phyloP scores from a whole-genome alignment of 2,888 invertebrate species.

The Boloria euphrosyne region DNA sequence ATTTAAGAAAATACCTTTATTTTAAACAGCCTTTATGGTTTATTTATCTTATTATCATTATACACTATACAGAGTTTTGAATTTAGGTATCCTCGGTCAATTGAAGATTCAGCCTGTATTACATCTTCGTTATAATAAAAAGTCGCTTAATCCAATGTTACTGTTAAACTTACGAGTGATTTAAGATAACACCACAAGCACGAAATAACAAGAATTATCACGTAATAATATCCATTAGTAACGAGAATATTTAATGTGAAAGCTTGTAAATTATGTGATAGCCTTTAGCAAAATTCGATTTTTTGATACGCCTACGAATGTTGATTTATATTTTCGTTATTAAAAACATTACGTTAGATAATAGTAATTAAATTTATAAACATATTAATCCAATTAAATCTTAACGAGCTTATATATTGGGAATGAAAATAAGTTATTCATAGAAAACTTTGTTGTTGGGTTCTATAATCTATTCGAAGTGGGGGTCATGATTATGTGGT shows the following conservation, averaged over 20 bases:
- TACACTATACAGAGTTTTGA: no score
- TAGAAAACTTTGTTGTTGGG: no score
- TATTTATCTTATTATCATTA: no score
- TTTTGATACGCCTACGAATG: conserved; percentile 26
- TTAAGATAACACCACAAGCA: conserved; percentile 5
- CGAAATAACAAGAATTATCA: conserved; percentile 12
- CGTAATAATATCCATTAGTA: conserved; percentile 25
- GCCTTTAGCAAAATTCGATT: conserved; percentile 25
- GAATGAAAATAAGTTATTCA: no score
- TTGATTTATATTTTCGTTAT: conserved; percentile 27
- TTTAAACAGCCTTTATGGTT: no score
- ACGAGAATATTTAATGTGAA: conserved; percentile 25
- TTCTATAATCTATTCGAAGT: no score
- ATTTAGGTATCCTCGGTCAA: no score
- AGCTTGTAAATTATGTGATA: conserved; percentile 21
- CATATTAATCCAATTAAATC: neutral
- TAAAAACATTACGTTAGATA: conserved; percentile 8
- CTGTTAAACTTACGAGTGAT: neutral
- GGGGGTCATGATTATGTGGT: no score
- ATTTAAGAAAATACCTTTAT: no score
- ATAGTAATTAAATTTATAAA: conserved; percentile 11
- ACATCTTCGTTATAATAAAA: neutral
- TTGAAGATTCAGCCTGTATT: neutral
- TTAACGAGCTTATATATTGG: no score
- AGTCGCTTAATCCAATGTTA: neutral